Evolutionary conservation across 2,113 vertebrate genomes (phyloP).

Genomic region (Glareola pratincola): DNA sequence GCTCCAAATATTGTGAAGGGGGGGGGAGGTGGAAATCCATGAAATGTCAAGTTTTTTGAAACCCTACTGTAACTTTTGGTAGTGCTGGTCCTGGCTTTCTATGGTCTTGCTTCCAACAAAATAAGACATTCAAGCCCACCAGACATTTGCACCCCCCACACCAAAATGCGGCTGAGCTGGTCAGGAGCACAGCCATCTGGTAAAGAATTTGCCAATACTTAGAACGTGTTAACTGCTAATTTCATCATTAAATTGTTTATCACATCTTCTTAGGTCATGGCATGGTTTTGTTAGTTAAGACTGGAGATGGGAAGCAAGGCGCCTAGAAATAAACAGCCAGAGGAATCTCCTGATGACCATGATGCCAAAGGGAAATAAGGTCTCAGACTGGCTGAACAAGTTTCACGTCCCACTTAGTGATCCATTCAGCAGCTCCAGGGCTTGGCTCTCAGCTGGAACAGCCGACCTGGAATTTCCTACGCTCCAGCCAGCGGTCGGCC

Average conservation of each 20-base stretch:
- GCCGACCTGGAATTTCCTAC: not conserved
- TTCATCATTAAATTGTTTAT: not conserved
- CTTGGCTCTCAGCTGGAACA: not conserved
- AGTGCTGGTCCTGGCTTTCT: not conserved
- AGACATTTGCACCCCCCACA: not conserved
- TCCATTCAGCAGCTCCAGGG: not conserved
- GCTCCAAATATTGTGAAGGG: not conserved
- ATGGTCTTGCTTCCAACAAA: not conserved
- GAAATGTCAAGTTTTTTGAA: not conserved
- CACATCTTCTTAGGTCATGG: not conserved
- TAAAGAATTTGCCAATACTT: not conserved
- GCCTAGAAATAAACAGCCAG: not conserved
- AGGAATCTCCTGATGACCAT: not conserved
- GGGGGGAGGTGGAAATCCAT: fast-evolving
- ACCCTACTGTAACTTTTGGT: not conserved
- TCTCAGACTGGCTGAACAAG: not conserved
- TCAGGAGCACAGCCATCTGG: not conserved
- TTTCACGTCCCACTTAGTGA: not conserved
- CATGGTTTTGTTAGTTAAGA: not conserved
- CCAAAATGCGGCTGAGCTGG: fast-evolving
- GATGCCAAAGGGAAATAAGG: not conserved
- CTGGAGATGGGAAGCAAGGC: not conserved
- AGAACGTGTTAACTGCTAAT: not conserved
- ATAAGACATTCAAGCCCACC: not conserved
- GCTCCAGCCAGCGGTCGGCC: not conserved